Percentiles rank a stretch among this genome's conserved stretches.
phyloP scores from a whole-genome alignment of 1,140 invertebrate genomes.

The Leptestheria dahalacensis region DNA sequence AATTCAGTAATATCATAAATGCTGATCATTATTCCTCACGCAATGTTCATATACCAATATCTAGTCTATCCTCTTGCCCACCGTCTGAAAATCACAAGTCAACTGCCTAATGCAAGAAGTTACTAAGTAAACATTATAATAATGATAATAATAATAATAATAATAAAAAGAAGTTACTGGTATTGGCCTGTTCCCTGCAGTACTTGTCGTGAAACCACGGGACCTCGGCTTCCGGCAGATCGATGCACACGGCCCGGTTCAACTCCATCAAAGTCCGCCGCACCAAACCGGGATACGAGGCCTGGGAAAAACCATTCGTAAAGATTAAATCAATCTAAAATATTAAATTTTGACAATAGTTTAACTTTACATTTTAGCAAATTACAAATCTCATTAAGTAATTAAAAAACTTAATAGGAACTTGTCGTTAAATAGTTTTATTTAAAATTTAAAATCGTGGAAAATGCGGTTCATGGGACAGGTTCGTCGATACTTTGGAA shows the following conservation, averaged over 20 bases:
- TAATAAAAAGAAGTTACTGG: constrained; percentile 12
- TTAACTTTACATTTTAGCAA: constrained; percentile 12
- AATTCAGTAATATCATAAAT: too few relatives aligned
- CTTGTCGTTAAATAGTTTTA: too few relatives aligned
- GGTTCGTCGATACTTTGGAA: constrained; percentile 33
- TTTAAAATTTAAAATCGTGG: too few relatives aligned
- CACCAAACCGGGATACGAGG: constrained; percentile 34
- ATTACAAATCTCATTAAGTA: too few relatives aligned
- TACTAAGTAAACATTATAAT: too few relatives aligned
- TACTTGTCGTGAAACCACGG: constrained; percentile 50
- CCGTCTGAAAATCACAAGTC: not conserved
- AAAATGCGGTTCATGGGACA: too few relatives aligned
- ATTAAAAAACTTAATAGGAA: too few relatives aligned
- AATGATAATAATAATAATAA: too few relatives aligned
- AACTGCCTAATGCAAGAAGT: too few relatives aligned
- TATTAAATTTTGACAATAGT: not conserved
- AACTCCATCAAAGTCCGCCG: constrained; percentile 39
- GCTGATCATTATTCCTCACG: too few relatives aligned
- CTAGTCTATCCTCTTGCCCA: too few relatives aligned
- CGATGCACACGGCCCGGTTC: constrained; percentile 43
- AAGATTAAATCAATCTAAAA: constrained; percentile 9
- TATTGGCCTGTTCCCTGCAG: constrained; percentile 28
- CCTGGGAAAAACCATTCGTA: constrained; percentile 25
- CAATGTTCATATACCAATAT: too few relatives aligned
- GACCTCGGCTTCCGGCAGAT: constrained; percentile 40